Evolutionary conservation across 2,113 vertebrate species (phyloP), one percentile per base, ranked within the genome.

Genomic region (Charadrius vociferus): DNA sequence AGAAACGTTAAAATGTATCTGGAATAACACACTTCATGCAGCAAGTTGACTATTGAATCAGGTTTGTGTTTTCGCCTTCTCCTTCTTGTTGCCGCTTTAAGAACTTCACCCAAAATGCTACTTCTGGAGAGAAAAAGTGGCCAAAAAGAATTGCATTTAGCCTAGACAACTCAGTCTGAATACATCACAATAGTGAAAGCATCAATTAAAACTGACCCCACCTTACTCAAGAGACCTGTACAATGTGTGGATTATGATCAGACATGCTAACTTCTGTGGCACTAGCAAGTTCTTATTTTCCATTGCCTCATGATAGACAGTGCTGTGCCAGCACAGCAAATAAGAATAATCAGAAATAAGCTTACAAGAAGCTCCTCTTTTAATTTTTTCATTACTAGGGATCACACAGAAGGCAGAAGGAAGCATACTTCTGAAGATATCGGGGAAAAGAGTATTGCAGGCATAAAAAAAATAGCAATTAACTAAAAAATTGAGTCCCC

Each of bases 381-480:
- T 81, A 92, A 50, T 86, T 86, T 97, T 91, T 93, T 97, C 93
- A 81, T 95, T 95, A 92, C 68, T 77, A 67, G n/a, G 50, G 66
- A 93, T 97, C 92, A 96, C 79, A 84, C 21, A 9, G 94, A 91
- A 97, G 45, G 71, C 93, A 96, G 83, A 90, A 90, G 43, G 58
- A 94, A 93, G 92, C 50, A 94, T 63, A 77, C 74, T 88, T 97
- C 75, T 94, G 81, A 92, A 62, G 34, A 43, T 81, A 92, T 13
- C n/a, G 32, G 50, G 36, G 80, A 39, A 88, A 71, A 77, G 19
- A 91, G n/a, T 73, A 85, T 75, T 94, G 58, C 45, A 37, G 56
- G 72, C 66, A 93, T 96, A 83, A 94, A 85, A 92, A 67, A 96
- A 97, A 94, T 87, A 94, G 89, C 78, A 89, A 75, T 97, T 92